Evolutionary conservation across 2,113 vertebrate genomes (phyloP).

Genomic region (Semicossyphus pulcher): DNA sequence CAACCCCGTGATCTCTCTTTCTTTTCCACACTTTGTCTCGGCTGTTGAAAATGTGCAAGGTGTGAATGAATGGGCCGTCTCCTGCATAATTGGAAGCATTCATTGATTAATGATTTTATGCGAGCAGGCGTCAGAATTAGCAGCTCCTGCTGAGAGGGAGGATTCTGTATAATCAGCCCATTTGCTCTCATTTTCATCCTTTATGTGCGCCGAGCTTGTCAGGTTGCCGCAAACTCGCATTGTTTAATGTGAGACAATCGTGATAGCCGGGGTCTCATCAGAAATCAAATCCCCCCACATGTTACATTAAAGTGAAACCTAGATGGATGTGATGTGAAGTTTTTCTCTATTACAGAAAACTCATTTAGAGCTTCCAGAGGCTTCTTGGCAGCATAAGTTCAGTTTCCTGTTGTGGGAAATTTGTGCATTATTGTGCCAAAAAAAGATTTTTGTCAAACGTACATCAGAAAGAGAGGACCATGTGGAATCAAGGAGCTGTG

Average conservation of each 20-base stretch:
- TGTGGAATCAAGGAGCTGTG: too few species aligned
- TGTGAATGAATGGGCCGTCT: slow-evolving; percentile 72
- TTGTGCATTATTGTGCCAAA: not conserved
- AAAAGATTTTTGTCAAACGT: not conserved
- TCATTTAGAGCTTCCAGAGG: slow-evolving; percentile 23
- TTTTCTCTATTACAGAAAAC: slow-evolving; percentile 25
- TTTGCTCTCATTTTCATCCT: slow-evolving; percentile 62
- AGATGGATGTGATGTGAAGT: slow-evolving; percentile 53
- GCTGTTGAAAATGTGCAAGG: slow-evolving; percentile 55
- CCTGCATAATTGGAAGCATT: slow-evolving; percentile 68
- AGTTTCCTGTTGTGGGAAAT: slow-evolving; percentile 10
- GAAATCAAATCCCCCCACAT: slow-evolving; percentile 56
- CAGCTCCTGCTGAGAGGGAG: slow-evolving; percentile 65
- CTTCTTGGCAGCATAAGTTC: slow-evolving; percentile 1
- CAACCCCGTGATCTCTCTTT: not conserved
- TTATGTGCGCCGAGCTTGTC: slow-evolving; percentile 46
- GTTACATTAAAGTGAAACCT: slow-evolving; percentile 50
- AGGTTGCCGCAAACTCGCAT: slow-evolving; percentile 42
- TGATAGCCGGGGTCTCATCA: slow-evolving; percentile 33
- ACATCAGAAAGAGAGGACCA: not conserved
- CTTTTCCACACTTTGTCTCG: slow-evolving; percentile 10
- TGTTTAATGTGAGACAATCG: slow-evolving; percentile 59
- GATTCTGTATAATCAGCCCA: slow-evolving; percentile 74
- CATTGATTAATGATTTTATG: slow-evolving; percentile 79
- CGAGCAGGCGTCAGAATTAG: slow-evolving; percentile 65